Base-by-base conservation (phyloP, 2,888 invertebrate species). In the Microplitis manilae region DNA sequence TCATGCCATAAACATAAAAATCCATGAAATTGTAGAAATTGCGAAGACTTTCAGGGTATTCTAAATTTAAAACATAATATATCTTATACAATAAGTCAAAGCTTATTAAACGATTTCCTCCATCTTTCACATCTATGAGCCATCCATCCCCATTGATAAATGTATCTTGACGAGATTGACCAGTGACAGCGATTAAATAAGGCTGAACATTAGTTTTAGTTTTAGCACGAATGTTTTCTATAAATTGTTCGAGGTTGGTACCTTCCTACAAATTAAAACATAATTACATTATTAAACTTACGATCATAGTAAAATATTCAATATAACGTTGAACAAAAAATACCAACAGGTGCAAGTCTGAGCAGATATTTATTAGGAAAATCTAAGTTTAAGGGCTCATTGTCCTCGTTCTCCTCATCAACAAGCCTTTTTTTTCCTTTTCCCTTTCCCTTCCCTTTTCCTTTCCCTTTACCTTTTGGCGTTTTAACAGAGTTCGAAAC, bases 11-110 rank as follows among this genome's bases (percentile, higher is more conserved):
- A 9, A 65, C 17, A 9, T 65, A 65, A 17, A 20, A 17, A 20
- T 65, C 64, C 64, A 65, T 65, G 30, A 65, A 65, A 65, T 65
- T 65, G 17, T 65, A 65, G 9, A 65, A 65, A 65, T 65, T 65
- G 6, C 17, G 20, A 2, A 65, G 5, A 9, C 20, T 65, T 2
- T 20, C 20, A 2, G 65, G 65, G 9, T 65, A 30, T 8, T 65
- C 20, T 6, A 65, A 9, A 30, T 65, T 65, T 7, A 65, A 65
- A 2, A 65, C 6, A 65, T 65, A 30, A 30, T 17, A 65, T 6
- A 65, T 8, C 17, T 65, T 65, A 9, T 38, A 65, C 7, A 65
- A 5, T 20, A 65, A 7, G 17, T 65, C 65, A 30, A 65, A 65
- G 6, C 20, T 20, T 65, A 13, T 15, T 65, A 30, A 9, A 1